Percentiles rank a stretch among this genome's conserved stretches.
Conservation (phyloP, 2,888 invertebrate species). For the Tenthredo mesomela region DNA sequence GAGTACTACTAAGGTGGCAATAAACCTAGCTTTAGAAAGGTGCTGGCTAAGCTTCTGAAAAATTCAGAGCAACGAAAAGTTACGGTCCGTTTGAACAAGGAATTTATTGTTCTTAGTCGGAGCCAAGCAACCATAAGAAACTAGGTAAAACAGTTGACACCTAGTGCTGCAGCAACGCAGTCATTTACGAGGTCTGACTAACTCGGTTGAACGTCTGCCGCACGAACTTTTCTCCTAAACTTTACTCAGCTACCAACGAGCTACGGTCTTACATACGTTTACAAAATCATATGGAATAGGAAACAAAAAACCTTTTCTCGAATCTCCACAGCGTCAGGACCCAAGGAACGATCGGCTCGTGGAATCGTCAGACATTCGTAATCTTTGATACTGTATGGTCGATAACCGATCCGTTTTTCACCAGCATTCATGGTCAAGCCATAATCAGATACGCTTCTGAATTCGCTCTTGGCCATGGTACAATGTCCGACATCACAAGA, state of each 20-base stretch:
- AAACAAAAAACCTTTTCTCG: conserved; percentile 62
- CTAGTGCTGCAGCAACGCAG: conserved; percentile 25
- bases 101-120: conserved; percentile 36
- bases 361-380: conserved; percentile 65
- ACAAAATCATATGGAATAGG: not conserved
- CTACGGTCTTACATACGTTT: not conserved
- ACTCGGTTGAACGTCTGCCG: not conserved
- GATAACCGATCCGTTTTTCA: conserved; percentile 57
- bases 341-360: conserved; percentile 67
- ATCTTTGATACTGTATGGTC: conserved; percentile 67
- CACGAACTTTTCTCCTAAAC: conserved; percentile 42
- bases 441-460: conserved; percentile 54
- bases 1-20: not conserved
- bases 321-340: conserved; percentile 66
- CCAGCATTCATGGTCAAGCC: conserved; percentile 50
- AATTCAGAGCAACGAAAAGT: conserved; percentile 41
- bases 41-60: conserved; percentile 41
- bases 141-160: conserved; percentile 36
- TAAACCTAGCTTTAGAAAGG: conserved; percentile 36
- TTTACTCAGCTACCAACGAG: not conserved
- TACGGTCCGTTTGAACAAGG: conserved; percentile 27
- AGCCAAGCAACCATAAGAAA: conserved; percentile 27
- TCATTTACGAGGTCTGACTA: conserved; percentile 20
- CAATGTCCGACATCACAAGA: conserved; percentile 58
- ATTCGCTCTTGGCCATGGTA: conserved; percentile 7